A percentile compares a stretch with the other conserved stretches of the same genome.
Evolutionary conservation across 2,113 vertebrate genomes (phyloP).

Genomic region (Empidonax traillii): DNA sequence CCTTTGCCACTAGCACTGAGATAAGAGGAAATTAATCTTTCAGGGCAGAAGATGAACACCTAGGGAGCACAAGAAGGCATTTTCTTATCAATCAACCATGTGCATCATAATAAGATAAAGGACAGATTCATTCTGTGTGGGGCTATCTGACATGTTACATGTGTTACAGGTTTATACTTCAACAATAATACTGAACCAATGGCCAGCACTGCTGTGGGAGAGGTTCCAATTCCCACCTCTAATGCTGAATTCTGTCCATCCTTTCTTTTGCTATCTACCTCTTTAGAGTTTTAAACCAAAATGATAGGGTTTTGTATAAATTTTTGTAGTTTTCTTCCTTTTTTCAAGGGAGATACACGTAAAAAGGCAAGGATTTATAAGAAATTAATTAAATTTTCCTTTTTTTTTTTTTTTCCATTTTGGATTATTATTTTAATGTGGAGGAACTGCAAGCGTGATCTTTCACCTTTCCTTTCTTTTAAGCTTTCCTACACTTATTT

Average conservation of each 20-base stretch:
- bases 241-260: background rate
- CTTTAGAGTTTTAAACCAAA: background rate
- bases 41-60: background rate
- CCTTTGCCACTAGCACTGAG: background rate
- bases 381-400: background rate
- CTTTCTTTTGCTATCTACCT: background rate
- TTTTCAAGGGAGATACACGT: background rate
- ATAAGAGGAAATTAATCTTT: background rate
- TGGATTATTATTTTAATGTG: background rate
- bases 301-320: accelerated
- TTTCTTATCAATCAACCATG: background rate
- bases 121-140: background rate
- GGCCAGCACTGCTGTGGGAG: background rate
- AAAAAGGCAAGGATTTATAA: background rate
- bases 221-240: background rate
- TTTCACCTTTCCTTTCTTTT: background rate
- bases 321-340: background rate
- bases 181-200: accelerated
- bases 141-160: background rate
- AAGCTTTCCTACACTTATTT: background rate
- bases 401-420: background rate
- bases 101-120: background rate
- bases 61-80: background rate
- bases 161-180: background rate
- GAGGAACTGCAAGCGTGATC: background rate